Base-by-base conservation (phyloP, 2,888 invertebrate genomes). In the Hirudinaria manillensis region DNA sequence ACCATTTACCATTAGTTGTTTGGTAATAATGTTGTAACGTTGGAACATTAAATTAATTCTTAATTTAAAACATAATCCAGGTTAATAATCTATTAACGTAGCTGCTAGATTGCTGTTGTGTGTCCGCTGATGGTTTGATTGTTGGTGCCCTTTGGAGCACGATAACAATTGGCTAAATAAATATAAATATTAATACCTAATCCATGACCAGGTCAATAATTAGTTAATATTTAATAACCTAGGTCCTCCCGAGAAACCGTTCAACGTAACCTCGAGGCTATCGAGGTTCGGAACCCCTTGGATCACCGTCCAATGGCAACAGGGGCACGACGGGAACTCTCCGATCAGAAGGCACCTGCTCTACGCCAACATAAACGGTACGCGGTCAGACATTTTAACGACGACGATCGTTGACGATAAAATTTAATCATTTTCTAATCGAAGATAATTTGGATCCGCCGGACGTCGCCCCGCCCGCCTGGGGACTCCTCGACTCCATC, bases 361-460 rank as follows among this genome's bases (percentile, higher is more conserved):
- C 24, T 61, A 27, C 19, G 61, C 29, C 3, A 7, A 61, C 61
- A 29, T 61, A 24, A 61, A 24, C 6, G 61, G 61, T 61, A n/a
- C 13, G 24, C 3, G 13, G 2, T 2, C 24, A 16, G 2, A 7
- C 21, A n/a, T 61, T 61, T 61, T 27, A 19, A n/a, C n/a, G 61
- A 27, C 10, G 61, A n/a, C 16, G 56, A 6, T 56, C 27, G 2
- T 61, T 19, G 29, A 7, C 24, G 21, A 61, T 61, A n/a, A 61
- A n/a, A 10, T 53, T 53, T 53, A 21, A 61, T n/a, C 1, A 21
- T 45, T 45, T 16, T 45, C 16, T 45, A 10, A 10, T 45, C 45
- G 4, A 16, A 61, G 61, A 61, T 27, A 61, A 61, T 29, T 61
- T 61, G 61, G 61, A 61, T 29, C 61, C 61, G 10, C 61, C n/a